Evolutionary conservation across 2,113 vertebrate genomes (phyloP).

Genomic region (Hemiprocne comata): DNA sequence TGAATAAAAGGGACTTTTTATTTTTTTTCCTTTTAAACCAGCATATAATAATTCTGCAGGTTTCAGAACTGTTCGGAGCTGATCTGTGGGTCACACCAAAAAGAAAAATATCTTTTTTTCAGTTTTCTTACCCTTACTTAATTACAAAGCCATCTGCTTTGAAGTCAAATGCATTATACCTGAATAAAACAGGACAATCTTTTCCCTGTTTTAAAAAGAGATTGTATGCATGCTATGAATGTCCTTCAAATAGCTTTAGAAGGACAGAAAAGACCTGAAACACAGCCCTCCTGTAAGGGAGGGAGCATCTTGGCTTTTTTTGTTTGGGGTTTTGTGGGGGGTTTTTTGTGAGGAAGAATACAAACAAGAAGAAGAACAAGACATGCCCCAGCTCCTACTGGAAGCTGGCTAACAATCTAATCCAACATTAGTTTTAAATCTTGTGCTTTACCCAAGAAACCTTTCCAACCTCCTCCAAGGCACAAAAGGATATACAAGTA

Average conservation of each 20-base stretch:
- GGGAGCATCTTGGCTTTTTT: background rate
- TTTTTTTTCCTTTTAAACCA: background rate
- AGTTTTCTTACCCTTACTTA: background rate
- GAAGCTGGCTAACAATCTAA: background rate
- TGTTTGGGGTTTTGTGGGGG: background rate
- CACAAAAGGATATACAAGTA: background rate
- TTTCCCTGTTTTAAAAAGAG: background rate
- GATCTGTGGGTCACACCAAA: background rate
- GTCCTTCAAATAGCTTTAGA: background rate
- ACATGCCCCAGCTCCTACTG: background rate
- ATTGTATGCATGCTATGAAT: background rate
- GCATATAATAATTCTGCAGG: background rate
- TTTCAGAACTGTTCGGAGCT: background rate
- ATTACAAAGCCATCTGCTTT: background rate
- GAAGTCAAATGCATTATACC: background rate
- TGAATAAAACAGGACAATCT: background rate
- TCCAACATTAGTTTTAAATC: background rate
- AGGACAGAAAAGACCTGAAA: background rate
- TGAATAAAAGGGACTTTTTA: background rate
- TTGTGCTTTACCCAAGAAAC: background rate
- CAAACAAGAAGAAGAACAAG: background rate
- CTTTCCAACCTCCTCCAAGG: background rate
- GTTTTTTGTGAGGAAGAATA: background rate
- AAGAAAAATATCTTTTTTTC: too few relatives aligned
- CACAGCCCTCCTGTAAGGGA: background rate